phyloP scores from a whole-genome alignment of 2,888 invertebrate genomes.

The Callyntrura sp. region DNA sequence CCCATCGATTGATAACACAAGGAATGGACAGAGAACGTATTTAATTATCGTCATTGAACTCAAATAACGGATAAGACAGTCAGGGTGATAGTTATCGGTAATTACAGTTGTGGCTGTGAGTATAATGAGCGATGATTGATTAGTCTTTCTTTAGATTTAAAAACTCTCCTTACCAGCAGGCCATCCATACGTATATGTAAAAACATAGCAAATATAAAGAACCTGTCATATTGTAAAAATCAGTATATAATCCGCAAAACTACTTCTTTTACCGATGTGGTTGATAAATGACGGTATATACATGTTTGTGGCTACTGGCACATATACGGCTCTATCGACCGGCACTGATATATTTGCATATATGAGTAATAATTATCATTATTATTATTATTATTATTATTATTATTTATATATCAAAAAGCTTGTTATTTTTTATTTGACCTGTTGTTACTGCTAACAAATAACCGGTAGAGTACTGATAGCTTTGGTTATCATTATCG shows the following conservation, averaged over 20 bases:
- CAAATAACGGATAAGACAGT: slow-evolving; percentile 15
- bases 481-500: not conserved
- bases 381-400: no score
- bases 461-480: not conserved
- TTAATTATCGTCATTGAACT: slow-evolving; percentile 32
- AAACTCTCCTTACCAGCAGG: not conserved
- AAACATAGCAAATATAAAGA: no score
- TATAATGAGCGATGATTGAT: slow-evolving; percentile 42
- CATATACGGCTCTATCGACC: no score
- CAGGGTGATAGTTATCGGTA: slow-evolving; percentile 13
- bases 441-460: no score
- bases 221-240: not conserved
- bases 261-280: not conserved
- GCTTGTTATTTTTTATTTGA: not conserved
- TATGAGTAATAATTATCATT: not conserved
- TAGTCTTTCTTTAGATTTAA: slow-evolving; percentile 34
- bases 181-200: not conserved
- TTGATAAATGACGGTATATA: slow-evolving; percentile 49
- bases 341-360: slow-evolving; percentile 37
- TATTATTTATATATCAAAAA: slow-evolving; percentile 3
- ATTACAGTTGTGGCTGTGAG: not conserved
- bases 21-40: not conserved
- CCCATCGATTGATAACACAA: not conserved
- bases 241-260: slow-evolving; percentile 27
- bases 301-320: no score